Percentiles rank a stretch among this genome's conserved stretches.
Evolutionary conservation across 2,888 invertebrate species (phyloP).

Genomic region (Phyto melanocephala): DNA sequence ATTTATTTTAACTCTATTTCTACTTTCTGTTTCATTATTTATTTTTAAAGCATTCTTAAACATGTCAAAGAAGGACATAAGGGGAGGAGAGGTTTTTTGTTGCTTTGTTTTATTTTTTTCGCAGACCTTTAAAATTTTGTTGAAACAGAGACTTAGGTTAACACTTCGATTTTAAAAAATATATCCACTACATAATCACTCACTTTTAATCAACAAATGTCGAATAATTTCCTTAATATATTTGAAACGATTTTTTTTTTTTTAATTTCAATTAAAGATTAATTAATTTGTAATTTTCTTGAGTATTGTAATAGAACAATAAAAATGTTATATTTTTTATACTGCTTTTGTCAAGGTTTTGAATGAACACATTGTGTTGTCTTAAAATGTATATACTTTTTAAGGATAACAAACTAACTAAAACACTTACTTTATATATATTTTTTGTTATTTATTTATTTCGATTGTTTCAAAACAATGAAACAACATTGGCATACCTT

Average conservation of each 20-base stretch:
- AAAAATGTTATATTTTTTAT: neutral
- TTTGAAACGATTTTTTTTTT: neutral
- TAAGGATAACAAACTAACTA: slow-evolving; percentile 19
- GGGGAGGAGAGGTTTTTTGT: neutral
- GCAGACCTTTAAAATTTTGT: slow-evolving; percentile 10
- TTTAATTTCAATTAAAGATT: neutral
- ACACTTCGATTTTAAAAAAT: slow-evolving; percentile 14
- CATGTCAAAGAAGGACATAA: neutral
- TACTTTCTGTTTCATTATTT: slow-evolving; percentile 18
- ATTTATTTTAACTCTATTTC: slow-evolving; percentile 21
- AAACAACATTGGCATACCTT: neutral
- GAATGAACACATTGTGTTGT: neutral
- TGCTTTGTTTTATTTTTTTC: neutral
- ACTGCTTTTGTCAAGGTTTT: neutral
- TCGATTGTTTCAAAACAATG: neutral
- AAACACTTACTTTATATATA: neutral
- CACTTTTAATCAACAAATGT: neutral
- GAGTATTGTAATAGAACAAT: neutral
- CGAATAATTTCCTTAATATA: neutral
- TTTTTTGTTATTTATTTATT: neutral
- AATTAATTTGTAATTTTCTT: neutral
- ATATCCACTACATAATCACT: neutral
- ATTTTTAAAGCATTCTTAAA: neutral
- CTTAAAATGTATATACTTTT: neutral
- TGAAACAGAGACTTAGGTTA: slow-evolving; percentile 35